A percentile compares a stretch with the other conserved stretches of the same genome.
Conservation (phyloP, 2,888 invertebrate species). For the Phorcus lineatus region DNA sequence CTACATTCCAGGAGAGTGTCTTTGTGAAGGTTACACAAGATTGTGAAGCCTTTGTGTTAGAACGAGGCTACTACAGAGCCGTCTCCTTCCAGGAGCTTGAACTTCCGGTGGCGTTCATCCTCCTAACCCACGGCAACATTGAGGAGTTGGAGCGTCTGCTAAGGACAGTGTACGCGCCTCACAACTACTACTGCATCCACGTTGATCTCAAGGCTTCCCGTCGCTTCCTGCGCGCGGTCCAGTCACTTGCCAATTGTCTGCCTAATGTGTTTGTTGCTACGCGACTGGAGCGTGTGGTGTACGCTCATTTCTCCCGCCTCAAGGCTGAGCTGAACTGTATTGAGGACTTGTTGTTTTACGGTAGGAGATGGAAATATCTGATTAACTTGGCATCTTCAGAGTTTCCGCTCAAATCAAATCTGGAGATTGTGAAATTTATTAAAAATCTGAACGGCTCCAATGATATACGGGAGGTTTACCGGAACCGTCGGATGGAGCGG, state of each 20-base stretch:
- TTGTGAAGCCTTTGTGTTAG: slow-evolving; percentile 40
- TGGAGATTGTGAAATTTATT: slow-evolving; percentile 64
- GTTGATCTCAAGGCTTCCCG: slow-evolving; percentile 62
- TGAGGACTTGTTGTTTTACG: slow-evolving; percentile 45
- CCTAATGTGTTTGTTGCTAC: slow-evolving; percentile 70
- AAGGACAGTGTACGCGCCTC: slow-evolving; percentile 67
- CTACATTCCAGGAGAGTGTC: slow-evolving; percentile 12
- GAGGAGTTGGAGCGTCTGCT: slow-evolving; percentile 68
- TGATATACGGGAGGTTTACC: slow-evolving; percentile 56
- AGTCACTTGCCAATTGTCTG: slow-evolving; percentile 59
- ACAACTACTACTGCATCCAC: slow-evolving; percentile 73
- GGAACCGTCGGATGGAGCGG: slow-evolving; percentile 25
- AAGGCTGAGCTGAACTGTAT: slow-evolving; percentile 65
- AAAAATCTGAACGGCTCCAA: slow-evolving; percentile 60
- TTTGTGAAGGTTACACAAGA: slow-evolving; percentile 31
- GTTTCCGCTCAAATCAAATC: slow-evolving; percentile 66
- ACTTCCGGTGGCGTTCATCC: slow-evolving; percentile 69
- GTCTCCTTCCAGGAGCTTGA: slow-evolving; percentile 43
- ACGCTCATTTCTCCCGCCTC: slow-evolving; percentile 56
- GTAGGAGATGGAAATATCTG: slow-evolving; percentile 62
- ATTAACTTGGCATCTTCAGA: slow-evolving; percentile 66
- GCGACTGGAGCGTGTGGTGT: slow-evolving; percentile 55
- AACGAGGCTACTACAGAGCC: slow-evolving; percentile 36
- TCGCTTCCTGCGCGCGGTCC: slow-evolving; percentile 46
- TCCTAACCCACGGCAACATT: slow-evolving; percentile 64